Evolutionary conservation across 2,797 vertebrate species (phyloP).

Genomic region (Cyprinella venusta): DNA sequence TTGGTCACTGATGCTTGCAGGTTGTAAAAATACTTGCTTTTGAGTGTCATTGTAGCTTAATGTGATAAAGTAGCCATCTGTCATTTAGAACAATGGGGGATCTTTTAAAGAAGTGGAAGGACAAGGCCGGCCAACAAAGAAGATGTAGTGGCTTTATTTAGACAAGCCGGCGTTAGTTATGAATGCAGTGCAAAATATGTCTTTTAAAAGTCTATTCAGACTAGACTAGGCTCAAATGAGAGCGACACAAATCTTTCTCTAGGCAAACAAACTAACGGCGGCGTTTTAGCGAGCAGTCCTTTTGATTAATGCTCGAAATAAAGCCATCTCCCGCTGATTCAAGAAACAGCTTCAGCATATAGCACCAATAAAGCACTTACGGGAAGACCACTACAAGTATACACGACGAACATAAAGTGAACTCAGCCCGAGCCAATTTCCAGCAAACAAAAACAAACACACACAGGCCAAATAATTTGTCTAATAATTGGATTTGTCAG

Average conservation of each 20-base stretch:
- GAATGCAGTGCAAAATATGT: constrained; percentile 8
- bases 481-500: constrained; percentile 44
- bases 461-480: constrained; percentile 40
- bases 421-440: constrained; percentile 19
- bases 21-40: constrained; percentile 85
- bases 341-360: constrained; percentile 25
- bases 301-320: constrained; percentile 43
- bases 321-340: constrained; percentile 36
- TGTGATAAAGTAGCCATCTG: constrained; percentile 76
- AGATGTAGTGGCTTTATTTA: constrained; percentile 47
- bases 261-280: constrained; percentile 34
- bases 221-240: constrained; percentile 39
- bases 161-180: constrained; percentile 35
- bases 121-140: constrained; percentile 52
- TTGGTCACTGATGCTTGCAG: constrained; percentile 83
- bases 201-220: constrained; percentile 11
- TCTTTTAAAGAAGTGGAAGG: constrained; percentile 60
- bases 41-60: constrained; percentile 78
- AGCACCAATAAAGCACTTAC: constrained; percentile 35
- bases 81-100: constrained; percentile 77
- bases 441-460: constrained; percentile 53
- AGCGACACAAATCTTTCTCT: constrained; percentile 38
- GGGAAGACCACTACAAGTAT: constrained; percentile 24
- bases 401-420: constrained; percentile 10
- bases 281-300: constrained; percentile 17